These are phyloP conservation scores for Eupithecia inturbata DNA, from an alignment of 2,888 invertebrate species.

Conservation along the genomic window DNA sequence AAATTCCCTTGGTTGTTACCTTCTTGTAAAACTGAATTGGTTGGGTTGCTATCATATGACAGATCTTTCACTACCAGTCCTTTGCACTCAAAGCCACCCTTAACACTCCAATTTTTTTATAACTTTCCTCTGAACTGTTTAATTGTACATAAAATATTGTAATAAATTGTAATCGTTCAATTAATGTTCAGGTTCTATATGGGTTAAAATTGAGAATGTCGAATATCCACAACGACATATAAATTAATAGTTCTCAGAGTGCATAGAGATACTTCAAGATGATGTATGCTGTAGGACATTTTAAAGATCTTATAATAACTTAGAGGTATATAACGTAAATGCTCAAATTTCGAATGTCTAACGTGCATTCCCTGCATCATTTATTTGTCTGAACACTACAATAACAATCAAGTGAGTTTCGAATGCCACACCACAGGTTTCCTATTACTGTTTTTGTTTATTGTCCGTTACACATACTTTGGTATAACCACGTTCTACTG, in stretches of 20 bases:
- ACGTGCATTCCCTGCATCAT: background rate
- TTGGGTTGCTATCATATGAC: background rate
- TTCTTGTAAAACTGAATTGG: background rate
- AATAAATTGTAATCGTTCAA: too few species aligned
- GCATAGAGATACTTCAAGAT: too few species aligned
- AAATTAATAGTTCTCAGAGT: background rate
- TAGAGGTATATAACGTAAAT: background rate
- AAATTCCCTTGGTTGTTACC: constrained; percentile 27
- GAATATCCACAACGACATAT: background rate
- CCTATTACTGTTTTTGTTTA: constrained; percentile 38
- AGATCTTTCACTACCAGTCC: background rate
- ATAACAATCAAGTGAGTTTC: constrained; percentile 30
- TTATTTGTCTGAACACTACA: background rate
- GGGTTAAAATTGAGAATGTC: background rate
- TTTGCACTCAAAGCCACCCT: background rate
- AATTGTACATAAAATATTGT: background rate
- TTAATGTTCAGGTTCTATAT: background rate
- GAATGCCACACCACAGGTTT: constrained; percentile 27
- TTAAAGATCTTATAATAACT: too few species aligned
- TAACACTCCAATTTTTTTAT: background rate
- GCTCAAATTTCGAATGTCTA: background rate
- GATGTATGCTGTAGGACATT: too few species aligned
- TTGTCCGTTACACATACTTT: constrained; percentile 39
- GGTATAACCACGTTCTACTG: constrained; percentile 56
- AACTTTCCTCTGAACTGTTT: background rate